phyloP scores from a whole-genome alignment of 2,797 vertebrate species.

The Morus bassanus region DNA sequence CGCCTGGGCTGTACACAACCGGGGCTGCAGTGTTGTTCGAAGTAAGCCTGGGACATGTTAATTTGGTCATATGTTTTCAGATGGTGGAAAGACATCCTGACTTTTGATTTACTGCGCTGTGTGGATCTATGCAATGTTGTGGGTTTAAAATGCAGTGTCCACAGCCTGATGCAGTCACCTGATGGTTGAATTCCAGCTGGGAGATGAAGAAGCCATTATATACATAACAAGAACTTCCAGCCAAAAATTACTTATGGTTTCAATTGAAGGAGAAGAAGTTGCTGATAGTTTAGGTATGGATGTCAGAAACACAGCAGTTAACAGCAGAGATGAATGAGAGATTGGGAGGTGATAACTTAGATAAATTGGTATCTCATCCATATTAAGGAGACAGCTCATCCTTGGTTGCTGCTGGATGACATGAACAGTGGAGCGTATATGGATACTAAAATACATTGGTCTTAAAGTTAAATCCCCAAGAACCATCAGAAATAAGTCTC shows the following conservation, averaged over 20 bases:
- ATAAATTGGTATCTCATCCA: conserved; percentile 66
- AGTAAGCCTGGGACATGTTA: not conserved
- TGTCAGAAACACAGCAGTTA: conserved; percentile 62
- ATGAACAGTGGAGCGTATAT: conserved; percentile 17
- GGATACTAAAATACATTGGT: conserved; percentile 64
- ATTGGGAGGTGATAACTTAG: conserved; percentile 63
- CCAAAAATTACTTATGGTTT: conserved; percentile 52
- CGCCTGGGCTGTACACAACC: not conserved
- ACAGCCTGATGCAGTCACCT: not conserved
- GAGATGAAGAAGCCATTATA: conserved; percentile 43
- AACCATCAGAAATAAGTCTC: conserved; percentile 59
- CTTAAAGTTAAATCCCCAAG: conserved; percentile 68
- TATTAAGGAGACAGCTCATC: conserved; percentile 65
- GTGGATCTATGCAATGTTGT: not conserved
- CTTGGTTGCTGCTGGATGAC: conserved; percentile 41
- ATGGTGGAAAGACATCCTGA: not conserved
- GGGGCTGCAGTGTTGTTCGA: not conserved
- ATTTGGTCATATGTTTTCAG: conserved; percentile 46
- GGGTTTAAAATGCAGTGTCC: conserved; percentile 12
- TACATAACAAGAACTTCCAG: conserved; percentile 22
- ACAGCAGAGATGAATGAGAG: conserved; percentile 54
- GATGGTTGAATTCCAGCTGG: not conserved
- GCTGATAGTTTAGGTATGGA: conserved; percentile 31
- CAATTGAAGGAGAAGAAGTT: conserved; percentile 52
- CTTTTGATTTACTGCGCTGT: conserved; percentile 11